Conservation (phyloP, 2,888 invertebrate genomes). For the Troides oblongomaculatus region DNA sequence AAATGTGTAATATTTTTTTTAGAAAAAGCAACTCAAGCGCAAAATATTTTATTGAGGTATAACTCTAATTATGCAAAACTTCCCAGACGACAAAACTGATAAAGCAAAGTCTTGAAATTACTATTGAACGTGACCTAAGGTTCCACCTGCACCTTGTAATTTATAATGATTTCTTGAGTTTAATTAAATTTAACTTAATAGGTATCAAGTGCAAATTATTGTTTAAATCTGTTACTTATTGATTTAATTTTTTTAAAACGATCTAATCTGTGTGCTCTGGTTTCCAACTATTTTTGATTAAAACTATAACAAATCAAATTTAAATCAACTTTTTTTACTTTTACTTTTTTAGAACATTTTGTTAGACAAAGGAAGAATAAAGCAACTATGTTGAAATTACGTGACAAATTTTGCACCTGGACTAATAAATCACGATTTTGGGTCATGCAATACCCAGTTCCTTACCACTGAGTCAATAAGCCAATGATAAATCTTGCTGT, state of each 20-base stretch:
- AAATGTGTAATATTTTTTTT: neutral
- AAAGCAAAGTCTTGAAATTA: neutral
- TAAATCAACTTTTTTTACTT: too few relatives aligned
- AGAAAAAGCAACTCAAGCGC: neutral
- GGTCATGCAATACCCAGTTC: constrained; percentile 8
- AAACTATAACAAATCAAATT: neutral
- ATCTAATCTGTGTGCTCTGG: neutral
- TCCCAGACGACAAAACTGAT: constrained; percentile 14
- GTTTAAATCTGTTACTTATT: neutral
- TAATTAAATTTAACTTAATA: constrained; percentile 6
- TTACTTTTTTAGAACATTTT: neutral
- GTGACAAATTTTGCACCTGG: neutral
- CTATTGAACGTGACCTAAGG: constrained; percentile 16
- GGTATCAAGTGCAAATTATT: constrained; percentile 12
- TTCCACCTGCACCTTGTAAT: constrained; percentile 8
- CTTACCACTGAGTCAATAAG: constrained; percentile 16
- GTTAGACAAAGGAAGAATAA: neutral
- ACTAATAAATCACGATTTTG: constrained; percentile 9
- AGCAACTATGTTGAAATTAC: too few relatives aligned
- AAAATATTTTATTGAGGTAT: neutral
- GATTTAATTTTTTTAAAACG: neutral
- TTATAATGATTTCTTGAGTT: neutral
- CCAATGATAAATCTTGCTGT: constrained; percentile 12
- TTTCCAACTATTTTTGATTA: neutral
- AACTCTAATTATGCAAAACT: constrained; percentile 1